These are phyloP conservation scores for Trissolcus basalis DNA, from an alignment of 1,140 invertebrate species.

Conservation along the genomic window DNA sequence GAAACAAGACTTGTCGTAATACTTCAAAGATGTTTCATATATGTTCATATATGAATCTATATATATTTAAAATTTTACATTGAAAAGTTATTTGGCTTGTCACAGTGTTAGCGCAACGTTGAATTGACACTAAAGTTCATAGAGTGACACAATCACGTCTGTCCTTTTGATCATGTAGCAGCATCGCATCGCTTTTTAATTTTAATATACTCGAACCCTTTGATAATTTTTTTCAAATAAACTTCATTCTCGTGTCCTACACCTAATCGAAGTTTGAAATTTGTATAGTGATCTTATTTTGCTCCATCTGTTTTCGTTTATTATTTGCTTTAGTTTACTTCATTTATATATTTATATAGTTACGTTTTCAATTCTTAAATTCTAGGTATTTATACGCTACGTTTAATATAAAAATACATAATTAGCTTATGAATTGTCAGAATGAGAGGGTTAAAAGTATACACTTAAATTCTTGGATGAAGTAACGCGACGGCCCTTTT, in stretches of 20 bases:
- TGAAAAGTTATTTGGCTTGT: conserved; percentile 76
- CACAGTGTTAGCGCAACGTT: conserved; percentile 73
- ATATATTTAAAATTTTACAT: conserved; percentile 75
- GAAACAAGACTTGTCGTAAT: conserved; percentile 54
- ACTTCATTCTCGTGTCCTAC: conserved; percentile 67
- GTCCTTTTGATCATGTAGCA: conserved; percentile 65
- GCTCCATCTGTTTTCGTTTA: conserved; percentile 20
- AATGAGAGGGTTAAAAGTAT: conserved; percentile 74
- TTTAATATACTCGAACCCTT: conserved; percentile 72
- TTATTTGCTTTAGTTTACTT: conserved; percentile 52
- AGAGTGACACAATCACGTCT: conserved; percentile 69
- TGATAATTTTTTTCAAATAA: conserved; percentile 70
- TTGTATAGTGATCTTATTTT: conserved; percentile 33
- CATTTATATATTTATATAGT: conserved; percentile 61
- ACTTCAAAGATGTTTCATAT: conserved; percentile 65
- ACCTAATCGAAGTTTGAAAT: conserved; percentile 68
- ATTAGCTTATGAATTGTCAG: conserved; percentile 76
- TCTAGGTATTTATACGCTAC: conserved; percentile 71
- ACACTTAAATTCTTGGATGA: conserved; percentile 51
- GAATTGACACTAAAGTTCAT: conserved; percentile 74
- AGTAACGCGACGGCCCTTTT: conserved; percentile 39
- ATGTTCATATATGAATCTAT: conserved; percentile 62
- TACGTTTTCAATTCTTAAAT: conserved; percentile 53
- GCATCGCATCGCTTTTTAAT: conserved; percentile 70
- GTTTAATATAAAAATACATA: conserved; percentile 78